Percentiles rank a stretch among this genome's conserved stretches.
These are phyloP conservation scores for Smithornis capensis DNA, from an alignment of 2,113 vertebrate genomes.

Conservation along the genomic window DNA sequence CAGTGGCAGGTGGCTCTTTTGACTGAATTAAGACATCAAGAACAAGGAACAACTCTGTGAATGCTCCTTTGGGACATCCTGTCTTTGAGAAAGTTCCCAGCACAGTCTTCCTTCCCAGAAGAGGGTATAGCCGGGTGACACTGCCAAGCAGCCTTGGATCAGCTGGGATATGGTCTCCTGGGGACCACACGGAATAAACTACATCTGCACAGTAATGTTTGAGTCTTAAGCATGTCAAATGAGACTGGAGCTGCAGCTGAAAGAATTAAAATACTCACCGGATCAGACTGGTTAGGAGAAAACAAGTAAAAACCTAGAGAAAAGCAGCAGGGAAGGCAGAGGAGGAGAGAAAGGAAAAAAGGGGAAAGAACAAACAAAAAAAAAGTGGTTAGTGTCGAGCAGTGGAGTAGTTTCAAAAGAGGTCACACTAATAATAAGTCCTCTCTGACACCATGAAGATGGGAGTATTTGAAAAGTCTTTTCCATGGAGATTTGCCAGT, in stretches of 20 bases:
- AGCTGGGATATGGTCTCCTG: background rate
- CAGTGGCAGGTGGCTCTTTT: background rate
- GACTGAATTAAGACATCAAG: background rate
- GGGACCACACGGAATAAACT: background rate
- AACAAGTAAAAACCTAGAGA: conserved; percentile 93
- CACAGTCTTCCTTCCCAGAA: background rate
- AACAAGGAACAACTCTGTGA: background rate
- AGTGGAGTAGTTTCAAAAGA: background rate
- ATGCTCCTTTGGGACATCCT: background rate
- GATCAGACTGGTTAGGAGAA: conserved; percentile 88
- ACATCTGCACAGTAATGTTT: accelerated
- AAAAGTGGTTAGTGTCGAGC: background rate
- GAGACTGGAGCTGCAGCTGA: background rate
- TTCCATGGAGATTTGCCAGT: background rate
- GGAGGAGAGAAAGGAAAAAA: background rate
- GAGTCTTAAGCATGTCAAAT: background rate
- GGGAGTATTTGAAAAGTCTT: background rate
- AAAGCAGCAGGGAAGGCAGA: background rate
- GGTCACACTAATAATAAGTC: background rate
- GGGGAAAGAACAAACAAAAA: background rate
- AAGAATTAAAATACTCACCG: conserved; percentile 77
- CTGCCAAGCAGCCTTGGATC: background rate
- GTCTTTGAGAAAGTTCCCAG: background rate
- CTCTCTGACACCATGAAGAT: background rate
- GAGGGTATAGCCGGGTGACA: background rate